These are phyloP conservation scores for Lipophrys pholis DNA, from an alignment of 2,113 vertebrate species.

Conservation along the genomic window DNA sequence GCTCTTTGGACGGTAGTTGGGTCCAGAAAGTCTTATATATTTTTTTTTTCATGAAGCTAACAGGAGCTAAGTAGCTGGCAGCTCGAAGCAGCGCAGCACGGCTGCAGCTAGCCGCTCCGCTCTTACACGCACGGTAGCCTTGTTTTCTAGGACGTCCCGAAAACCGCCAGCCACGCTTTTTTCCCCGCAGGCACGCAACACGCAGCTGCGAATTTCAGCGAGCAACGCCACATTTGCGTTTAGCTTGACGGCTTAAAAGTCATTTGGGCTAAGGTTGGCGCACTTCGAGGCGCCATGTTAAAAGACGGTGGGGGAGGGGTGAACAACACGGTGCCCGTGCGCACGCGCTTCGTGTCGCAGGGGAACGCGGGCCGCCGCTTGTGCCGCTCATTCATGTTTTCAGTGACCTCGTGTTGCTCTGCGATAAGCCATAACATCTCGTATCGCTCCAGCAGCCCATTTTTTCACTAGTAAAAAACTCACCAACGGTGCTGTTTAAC, in stretches of 20 bases:
- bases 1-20: too few relatives aligned
- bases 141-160: conserved; percentile 19
- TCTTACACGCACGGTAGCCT: conserved; percentile 24
- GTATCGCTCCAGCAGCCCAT: too few relatives aligned
- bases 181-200: not conserved
- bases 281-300: conserved; percentile 92
- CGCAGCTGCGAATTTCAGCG: not conserved
- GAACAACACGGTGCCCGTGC: conserved; percentile 69
- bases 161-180: not conserved
- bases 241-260: conserved; percentile 21
- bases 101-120: conserved; percentile 36
- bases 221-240: not conserved
- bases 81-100: conserved; percentile 25
- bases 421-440: conserved; percentile 43
- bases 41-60: too few relatives aligned
- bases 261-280: conserved; percentile 77
- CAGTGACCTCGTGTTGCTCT: conserved; percentile 67
- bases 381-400: conserved; percentile 79
- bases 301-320: conserved; percentile 85
- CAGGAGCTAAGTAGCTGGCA: too few relatives aligned
- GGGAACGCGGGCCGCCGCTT: conserved; percentile 87
- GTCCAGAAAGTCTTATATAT: too few relatives aligned
- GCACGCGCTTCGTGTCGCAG: conserved; percentile 83
- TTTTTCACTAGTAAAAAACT: not conserved
- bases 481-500: not conserved